A percentile compares a stretch with the other conserved stretches of the same genome.
Evolutionary conservation across 2,113 vertebrate genomes (phyloP).

Genomic region (Drymodes brunneopygia): DNA sequence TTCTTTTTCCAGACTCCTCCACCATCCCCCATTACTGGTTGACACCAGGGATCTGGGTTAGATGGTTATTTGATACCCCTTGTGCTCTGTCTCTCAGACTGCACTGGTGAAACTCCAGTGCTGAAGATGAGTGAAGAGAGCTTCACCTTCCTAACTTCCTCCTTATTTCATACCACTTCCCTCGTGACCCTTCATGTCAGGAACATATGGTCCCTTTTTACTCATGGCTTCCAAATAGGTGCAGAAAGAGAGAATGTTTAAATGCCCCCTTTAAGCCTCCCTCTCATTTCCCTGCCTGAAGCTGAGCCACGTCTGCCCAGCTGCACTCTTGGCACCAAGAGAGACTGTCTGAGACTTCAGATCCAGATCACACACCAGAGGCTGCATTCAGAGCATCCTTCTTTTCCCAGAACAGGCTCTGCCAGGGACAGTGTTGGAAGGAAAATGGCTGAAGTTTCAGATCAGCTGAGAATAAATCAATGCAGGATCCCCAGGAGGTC

Average conservation of each 20-base stretch:
- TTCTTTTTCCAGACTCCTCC: not conserved
- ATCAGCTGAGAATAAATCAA: constrained; percentile 36
- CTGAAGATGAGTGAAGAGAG: not conserved
- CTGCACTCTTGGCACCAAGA: not conserved
- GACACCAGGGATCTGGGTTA: not conserved
- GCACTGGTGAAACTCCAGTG: not conserved
- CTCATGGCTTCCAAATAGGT: not conserved
- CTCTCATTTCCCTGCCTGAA: not conserved
- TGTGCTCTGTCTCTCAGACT: not conserved
- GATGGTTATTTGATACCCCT: not conserved
- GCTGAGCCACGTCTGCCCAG: not conserved
- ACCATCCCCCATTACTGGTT: not conserved
- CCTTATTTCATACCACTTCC: not conserved
- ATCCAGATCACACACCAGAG: not conserved
- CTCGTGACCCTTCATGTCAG: not conserved
- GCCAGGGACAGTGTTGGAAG: not conserved
- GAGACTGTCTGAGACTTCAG: not conserved
- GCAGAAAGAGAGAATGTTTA: not conserved
- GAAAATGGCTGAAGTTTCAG: constrained; percentile 25
- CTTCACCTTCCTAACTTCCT: not conserved
- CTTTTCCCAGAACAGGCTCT: not conserved
- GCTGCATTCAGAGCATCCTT: not conserved
- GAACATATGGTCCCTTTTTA: not conserved
- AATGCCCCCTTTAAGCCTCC: not conserved
- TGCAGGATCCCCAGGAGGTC: not conserved